Conservation (phyloP, 2,888 invertebrate species). For the Chloromyia formosa region DNA sequence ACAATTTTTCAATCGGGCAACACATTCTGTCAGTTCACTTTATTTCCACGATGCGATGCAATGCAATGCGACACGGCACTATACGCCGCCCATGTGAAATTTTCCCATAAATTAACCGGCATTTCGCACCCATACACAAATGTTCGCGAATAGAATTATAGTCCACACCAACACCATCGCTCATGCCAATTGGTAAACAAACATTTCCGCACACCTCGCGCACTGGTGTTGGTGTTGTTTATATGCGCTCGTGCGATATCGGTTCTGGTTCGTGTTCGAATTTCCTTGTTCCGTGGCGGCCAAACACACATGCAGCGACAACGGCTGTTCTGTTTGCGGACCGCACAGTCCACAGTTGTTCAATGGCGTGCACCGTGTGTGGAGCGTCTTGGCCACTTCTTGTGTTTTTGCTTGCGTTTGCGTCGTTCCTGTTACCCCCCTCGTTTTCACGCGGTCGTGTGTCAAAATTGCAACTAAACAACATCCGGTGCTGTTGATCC, state of each 20-base stretch:
- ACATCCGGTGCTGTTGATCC: neutral
- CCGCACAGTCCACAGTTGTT: slow-evolving; percentile 50
- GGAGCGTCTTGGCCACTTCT: slow-evolving; percentile 52
- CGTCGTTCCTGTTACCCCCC: slow-evolving; percentile 46
- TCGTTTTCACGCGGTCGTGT: slow-evolving; percentile 15
- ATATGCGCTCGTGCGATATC: slow-evolving; percentile 42
- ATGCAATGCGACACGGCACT: too few relatives aligned
- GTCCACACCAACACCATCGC: neutral
- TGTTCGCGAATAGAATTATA: too few relatives aligned
- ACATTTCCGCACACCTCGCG: slow-evolving; percentile 1
- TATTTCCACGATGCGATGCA: too few relatives aligned
- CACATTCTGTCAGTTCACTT: too few relatives aligned
- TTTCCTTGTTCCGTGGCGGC: neutral
- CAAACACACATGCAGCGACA: neutral
- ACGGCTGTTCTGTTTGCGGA: neutral
- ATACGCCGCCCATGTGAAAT: neutral
- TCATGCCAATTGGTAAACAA: slow-evolving; percentile 5
- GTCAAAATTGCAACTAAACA: slow-evolving; percentile 16
- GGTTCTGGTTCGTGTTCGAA: slow-evolving; percentile 28
- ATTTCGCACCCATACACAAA: neutral
- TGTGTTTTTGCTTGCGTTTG: slow-evolving; percentile 36
- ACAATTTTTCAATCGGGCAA: too few relatives aligned
- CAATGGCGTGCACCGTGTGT: slow-evolving; percentile 52
- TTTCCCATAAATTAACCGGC: neutral
- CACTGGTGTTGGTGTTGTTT: slow-evolving; percentile 42